Evolutionary conservation across 1,140 invertebrate species (phyloP).

Genomic region (Arctopsyche grandis): DNA sequence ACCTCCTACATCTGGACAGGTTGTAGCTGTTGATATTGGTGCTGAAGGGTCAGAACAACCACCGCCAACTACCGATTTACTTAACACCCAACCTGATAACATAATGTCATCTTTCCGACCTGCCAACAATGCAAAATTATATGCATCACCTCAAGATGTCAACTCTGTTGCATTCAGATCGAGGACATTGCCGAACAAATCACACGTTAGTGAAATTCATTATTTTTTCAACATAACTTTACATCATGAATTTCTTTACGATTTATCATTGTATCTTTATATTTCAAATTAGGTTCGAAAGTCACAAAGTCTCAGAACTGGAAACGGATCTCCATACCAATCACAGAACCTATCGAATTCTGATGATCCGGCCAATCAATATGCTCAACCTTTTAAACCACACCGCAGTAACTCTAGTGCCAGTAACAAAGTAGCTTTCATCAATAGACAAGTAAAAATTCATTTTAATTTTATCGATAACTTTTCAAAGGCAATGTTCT

Average conservation of each 20-base stretch:
- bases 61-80: conserved; percentile 55
- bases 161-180: conserved; percentile 82
- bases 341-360: conserved; percentile 57
- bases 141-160: conserved; percentile 87
- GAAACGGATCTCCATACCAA: conserved; percentile 59
- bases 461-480: not conserved
- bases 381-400: conserved; percentile 74
- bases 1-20: conserved; percentile 76
- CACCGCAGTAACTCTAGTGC: conserved; percentile 69
- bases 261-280: not conserved
- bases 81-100: conserved; percentile 58
- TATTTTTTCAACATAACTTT: not conserved
- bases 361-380: conserved; percentile 68
- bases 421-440: conserved; percentile 58
- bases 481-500: not conserved
- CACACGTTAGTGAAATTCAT: conserved; percentile 42
- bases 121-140: conserved; percentile 83
- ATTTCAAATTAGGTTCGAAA: conserved; percentile 68
- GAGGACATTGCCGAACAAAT: conserved; percentile 57
- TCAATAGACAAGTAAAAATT: conserved; percentile 40
- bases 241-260: not conserved
- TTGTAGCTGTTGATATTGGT: conserved; percentile 77
- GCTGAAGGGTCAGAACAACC: conserved; percentile 58
- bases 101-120: conserved; percentile 88
- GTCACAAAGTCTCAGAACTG: conserved; percentile 71